Evolutionary conservation across 2,113 vertebrate species (phyloP).

Genomic region (Sander vitreus): DNA sequence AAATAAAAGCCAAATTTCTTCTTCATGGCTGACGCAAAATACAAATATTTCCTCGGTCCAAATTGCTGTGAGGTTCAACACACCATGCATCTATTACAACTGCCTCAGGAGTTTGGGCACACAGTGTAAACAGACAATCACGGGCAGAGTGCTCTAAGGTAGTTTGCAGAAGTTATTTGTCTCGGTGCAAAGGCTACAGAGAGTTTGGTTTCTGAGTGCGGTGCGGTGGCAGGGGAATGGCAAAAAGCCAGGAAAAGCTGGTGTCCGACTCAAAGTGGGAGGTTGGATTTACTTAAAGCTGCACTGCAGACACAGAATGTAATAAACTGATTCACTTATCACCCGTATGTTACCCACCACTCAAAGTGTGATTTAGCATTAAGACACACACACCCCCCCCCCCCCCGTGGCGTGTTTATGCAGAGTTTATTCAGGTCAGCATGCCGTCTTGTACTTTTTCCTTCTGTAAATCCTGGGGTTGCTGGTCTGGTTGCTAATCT

Average conservation of each 20-base stretch:
- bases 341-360: slow-evolving; percentile 26
- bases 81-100: slow-evolving; percentile 34
- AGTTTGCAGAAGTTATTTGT: slow-evolving; percentile 62
- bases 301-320: slow-evolving; percentile 2
- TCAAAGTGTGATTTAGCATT: slow-evolving; percentile 44
- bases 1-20: slow-evolving; percentile 58
- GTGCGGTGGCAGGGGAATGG: slow-evolving; percentile 38
- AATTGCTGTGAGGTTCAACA: slow-evolving; percentile 42
- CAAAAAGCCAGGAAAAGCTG: slow-evolving; percentile 32
- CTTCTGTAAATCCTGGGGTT: slow-evolving; percentile 17
- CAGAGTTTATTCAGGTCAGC: slow-evolving; percentile 39
- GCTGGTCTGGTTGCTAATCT: slow-evolving; percentile 4
- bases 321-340: slow-evolving; percentile 33
- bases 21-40: slow-evolving; percentile 21
- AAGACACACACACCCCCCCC: background rate
- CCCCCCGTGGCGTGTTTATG: background rate
- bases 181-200: slow-evolving; percentile 45
- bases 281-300: slow-evolving; percentile 30
- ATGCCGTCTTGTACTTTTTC: background rate
- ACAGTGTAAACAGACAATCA: slow-evolving; percentile 64
- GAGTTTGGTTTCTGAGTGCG: slow-evolving; percentile 36
- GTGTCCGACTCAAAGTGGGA: slow-evolving; percentile 10
- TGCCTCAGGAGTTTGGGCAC: slow-evolving; percentile 33
- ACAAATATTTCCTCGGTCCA: slow-evolving; percentile 33
- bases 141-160: slow-evolving; percentile 56